These are phyloP conservation scores for Solen grandis DNA, from an alignment of 1,140 invertebrate species.

Conservation along the genomic window DNA sequence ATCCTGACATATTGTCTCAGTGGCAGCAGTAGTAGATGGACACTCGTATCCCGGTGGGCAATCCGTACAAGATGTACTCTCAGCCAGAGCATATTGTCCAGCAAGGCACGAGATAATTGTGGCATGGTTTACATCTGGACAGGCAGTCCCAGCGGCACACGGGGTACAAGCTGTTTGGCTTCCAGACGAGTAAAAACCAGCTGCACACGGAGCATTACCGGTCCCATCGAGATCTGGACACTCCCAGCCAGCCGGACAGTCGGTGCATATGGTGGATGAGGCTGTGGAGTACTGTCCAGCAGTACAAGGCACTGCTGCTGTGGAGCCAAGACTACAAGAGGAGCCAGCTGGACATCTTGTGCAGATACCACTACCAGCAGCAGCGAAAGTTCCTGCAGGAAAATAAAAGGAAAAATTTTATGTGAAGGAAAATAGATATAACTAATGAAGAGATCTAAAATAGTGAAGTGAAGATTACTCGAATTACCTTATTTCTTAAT, in stretches of 20 bases:
- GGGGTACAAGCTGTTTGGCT: slow-evolving; percentile 65
- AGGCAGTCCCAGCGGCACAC: slow-evolving; percentile 74
- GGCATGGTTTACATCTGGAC: slow-evolving; percentile 68
- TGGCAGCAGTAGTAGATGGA: slow-evolving; percentile 58
- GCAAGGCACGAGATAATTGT: slow-evolving; percentile 62
- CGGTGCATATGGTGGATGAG: slow-evolving; percentile 59
- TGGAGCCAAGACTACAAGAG: slow-evolving; percentile 55
- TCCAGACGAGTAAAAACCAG: slow-evolving; percentile 65
- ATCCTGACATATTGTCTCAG: slow-evolving; percentile 64
- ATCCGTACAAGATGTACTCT: slow-evolving; percentile 66
- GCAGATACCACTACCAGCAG: slow-evolving; percentile 66
- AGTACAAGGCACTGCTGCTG: slow-evolving; percentile 48
- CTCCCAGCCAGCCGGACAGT: slow-evolving; percentile 70
- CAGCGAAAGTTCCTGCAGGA: slow-evolving; percentile 74
- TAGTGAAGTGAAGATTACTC: no score
- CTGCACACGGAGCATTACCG: slow-evolving; percentile 65
- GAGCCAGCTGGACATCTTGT: slow-evolving; percentile 69
- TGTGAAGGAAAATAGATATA: background rate
- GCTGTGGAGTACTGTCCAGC: slow-evolving; percentile 64
- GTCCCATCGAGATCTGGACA: slow-evolving; percentile 70
- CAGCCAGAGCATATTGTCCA: slow-evolving; percentile 69
- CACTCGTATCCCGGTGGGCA: slow-evolving; percentile 78
- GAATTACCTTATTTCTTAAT: no score
- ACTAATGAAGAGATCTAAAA: no score
- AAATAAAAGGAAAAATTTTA: no score